phyloP scores from a whole-genome alignment of 2,113 vertebrate genomes.

The Lontra canadensis region DNA sequence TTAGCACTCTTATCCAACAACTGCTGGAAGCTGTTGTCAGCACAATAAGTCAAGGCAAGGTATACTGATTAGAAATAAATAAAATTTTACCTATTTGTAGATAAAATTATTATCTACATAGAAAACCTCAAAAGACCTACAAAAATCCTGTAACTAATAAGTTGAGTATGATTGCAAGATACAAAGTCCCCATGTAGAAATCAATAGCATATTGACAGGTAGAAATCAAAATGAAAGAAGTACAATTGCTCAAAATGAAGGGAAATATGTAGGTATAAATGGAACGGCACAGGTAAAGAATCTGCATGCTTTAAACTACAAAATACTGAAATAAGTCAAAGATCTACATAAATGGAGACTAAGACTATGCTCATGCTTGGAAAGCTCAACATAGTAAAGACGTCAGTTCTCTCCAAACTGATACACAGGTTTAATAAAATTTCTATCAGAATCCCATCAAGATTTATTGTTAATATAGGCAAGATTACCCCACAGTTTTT shows the following conservation, averaged over 20 bases:
- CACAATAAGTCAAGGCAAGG: not conserved
- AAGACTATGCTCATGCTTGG: too few relatives aligned
- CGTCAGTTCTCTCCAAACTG: too few relatives aligned
- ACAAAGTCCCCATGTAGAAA: not conserved
- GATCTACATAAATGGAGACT: too few relatives aligned
- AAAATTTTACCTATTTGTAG: not conserved
- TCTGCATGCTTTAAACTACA: not conserved
- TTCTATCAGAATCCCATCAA: not conserved
- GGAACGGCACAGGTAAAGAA: not conserved
- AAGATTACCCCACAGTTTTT: not conserved
- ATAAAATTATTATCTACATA: not conserved
- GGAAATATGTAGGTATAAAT: not conserved
- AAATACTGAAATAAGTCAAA: too few relatives aligned
- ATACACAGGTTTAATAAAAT: not conserved
- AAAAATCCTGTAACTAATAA: not conserved
- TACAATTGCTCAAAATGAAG: not conserved
- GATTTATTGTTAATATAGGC: not conserved
- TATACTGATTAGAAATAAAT: not conserved
- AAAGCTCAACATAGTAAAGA: too few relatives aligned
- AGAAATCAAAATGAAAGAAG: not conserved
- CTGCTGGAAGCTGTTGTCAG: not conserved
- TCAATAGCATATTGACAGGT: not conserved
- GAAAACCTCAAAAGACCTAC: not conserved
- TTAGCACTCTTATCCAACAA: not conserved
- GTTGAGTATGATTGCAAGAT: not conserved